These are phyloP conservation scores for Prinia subflava DNA, from an alignment of 2,113 vertebrate genomes.

Conservation along the genomic window DNA sequence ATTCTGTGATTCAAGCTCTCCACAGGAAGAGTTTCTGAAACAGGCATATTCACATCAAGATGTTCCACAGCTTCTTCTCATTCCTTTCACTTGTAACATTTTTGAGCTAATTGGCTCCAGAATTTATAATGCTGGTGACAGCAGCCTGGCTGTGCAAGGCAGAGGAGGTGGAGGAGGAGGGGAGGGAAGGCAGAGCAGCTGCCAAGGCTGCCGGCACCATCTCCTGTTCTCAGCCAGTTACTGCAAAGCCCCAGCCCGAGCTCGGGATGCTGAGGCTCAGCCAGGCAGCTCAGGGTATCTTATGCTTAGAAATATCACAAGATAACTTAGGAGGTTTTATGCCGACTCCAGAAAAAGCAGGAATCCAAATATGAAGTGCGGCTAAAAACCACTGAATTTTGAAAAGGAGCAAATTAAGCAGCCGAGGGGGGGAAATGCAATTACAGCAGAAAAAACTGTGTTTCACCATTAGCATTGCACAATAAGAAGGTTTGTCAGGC, in stretches of 20 bases:
- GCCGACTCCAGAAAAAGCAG: conserved; percentile 42
- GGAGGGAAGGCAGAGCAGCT: neutral
- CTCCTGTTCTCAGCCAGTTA: conserved; percentile 44
- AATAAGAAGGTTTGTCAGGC: conserved; percentile 74
- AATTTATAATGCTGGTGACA: conserved; percentile 61
- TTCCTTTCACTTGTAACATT: conserved; percentile 41
- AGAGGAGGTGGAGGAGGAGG: conserved; percentile 5
- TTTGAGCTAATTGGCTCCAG: conserved; percentile 66
- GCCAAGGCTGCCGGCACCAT: conserved; percentile 64
- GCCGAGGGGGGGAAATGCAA: neutral
- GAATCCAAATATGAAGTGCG: conserved; percentile 37
- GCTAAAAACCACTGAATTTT: conserved; percentile 18
- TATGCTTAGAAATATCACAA: neutral
- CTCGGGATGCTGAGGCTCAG: neutral
- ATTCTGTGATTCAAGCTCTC: neutral
- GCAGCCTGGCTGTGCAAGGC: neutral
- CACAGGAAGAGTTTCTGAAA: neutral
- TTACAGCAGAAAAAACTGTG: conserved; percentile 32
- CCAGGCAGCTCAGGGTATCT: neutral
- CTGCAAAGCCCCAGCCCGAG: conserved; percentile 13
- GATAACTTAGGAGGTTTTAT: conserved; percentile 14
- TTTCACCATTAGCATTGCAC: conserved; percentile 64
- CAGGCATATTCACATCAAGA: neutral
- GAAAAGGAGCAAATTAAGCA: conserved; percentile 67
- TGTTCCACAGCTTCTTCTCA: conserved; percentile 7